Base-by-base conservation (phyloP, 1,140 invertebrate genomes). In the Xylocopa sonorina region DNA sequence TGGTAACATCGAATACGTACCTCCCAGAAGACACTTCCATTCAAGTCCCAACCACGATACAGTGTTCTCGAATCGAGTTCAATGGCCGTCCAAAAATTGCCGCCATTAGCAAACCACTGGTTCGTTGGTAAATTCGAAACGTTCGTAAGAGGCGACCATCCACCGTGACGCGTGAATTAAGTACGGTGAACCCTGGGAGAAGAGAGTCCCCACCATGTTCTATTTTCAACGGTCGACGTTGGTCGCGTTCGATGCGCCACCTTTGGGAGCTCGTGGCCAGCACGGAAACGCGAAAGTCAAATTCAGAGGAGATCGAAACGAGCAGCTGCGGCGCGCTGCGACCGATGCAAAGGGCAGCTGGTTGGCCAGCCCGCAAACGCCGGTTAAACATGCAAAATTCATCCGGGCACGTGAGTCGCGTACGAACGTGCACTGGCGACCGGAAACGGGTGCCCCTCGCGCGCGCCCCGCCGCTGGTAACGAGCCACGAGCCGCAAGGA, bases 351-450 rank as follows among this genome's bases (percentile, higher is more conserved):
- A 80, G 34, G 71, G 53, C 66, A 41, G 75, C 76, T 57, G 41
- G 51, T 51, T 48, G 51, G 63, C 32, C 41, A 46, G 67, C 53
- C n/a, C 68, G 62, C 87, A 87, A 83, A 82, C 79, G 55, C 64
- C 60, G 85, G 87, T 89, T 87, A 89, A 88, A 89, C 86, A 87
- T 87, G 87, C 86, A 89, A 90, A 89, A 89, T 86, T 84, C 83
- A 88, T 90, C 82, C 83, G 34, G 58, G 76, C 82, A 87, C 86
- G 89, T 86, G 88, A 87, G 67, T 48, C 63, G 86, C 81, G 73
- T 88, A 73, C 71, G 53, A 82, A 82, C 78, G 68, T 82, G 78
- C 55, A 46, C 24, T 51, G 51, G 58, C 57, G 78, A 63, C 71
- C 76, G 73, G 60, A 81, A 79, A 58, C 75, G 53, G 55, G 46